Conservation (phyloP, 2,888 invertebrate species). For the Morpho deidamia region DNA sequence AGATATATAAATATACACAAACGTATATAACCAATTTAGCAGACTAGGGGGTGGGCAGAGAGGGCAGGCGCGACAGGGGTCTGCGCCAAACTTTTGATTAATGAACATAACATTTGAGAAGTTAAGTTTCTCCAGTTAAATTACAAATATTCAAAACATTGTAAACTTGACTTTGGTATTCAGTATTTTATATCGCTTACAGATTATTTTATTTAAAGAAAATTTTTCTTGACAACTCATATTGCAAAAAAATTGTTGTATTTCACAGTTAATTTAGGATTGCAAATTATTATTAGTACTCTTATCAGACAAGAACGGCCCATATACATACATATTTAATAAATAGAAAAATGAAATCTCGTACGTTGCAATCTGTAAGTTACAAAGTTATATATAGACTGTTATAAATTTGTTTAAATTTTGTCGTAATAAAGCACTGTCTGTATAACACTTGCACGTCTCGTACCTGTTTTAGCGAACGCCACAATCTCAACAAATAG, state of each 20-base stretch:
- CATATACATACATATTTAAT: too few relatives aligned
- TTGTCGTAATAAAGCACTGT: too few relatives aligned
- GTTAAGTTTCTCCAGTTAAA: slow-evolving; percentile 65
- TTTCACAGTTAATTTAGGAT: too few relatives aligned
- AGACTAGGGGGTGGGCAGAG: slow-evolving; percentile 54
- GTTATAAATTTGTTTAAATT: slow-evolving; percentile 9
- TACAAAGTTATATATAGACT: neutral
- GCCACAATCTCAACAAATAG: neutral
- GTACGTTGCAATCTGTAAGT: too few relatives aligned
- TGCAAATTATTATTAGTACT: too few relatives aligned
- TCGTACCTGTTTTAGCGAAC: neutral
- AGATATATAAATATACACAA: slow-evolving; percentile 25
- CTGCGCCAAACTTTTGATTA: slow-evolving; percentile 78
- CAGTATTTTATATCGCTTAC: slow-evolving; percentile 8
- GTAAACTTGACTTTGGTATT: slow-evolving; percentile 42
- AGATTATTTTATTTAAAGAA: too few relatives aligned
- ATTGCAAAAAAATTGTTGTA: too few relatives aligned
- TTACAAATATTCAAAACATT: slow-evolving; percentile 64
- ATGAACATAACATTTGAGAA: slow-evolving; percentile 72
- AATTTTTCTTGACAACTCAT: too few relatives aligned
- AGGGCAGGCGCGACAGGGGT: slow-evolving; percentile 46
- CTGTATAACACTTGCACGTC: neutral
- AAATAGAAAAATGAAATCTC: too few relatives aligned
- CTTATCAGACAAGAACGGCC: too few relatives aligned
- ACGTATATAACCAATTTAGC: slow-evolving; percentile 28